A percentile compares a stretch with the other conserved stretches of the same genome.
Conservation (phyloP, 2,113 vertebrate genomes). For the Notothenia rossii region DNA sequence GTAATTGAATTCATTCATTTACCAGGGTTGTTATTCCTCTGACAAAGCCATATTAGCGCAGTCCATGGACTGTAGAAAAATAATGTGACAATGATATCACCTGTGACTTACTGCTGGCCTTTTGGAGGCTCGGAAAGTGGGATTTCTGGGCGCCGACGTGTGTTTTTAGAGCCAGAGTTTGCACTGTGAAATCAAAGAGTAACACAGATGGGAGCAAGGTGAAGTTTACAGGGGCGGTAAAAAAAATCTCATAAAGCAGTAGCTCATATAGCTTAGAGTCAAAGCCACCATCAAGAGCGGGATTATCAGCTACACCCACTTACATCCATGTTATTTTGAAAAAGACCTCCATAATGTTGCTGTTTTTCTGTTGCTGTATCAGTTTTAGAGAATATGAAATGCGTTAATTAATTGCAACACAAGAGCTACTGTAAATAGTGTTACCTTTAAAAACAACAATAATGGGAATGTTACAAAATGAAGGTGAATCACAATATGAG, state of each 20-base stretch:
- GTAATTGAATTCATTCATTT: constrained; percentile 70
- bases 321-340: constrained; percentile 30
- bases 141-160: constrained; percentile 51
- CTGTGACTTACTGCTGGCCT: constrained; percentile 59
- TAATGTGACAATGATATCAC: constrained; percentile 69
- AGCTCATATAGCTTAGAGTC: constrained; percentile 51
- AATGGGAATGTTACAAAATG: constrained; percentile 5
- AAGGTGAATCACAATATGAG: constrained; percentile 39
- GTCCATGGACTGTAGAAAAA: constrained; percentile 46
- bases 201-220: constrained; percentile 58
- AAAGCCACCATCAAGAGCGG: constrained; percentile 47
- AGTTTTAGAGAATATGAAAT: constrained; percentile 9
- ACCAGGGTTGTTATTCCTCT: constrained; percentile 54
- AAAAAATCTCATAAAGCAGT: constrained; percentile 56
- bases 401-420: constrained; percentile 16
- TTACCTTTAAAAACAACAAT: constrained; percentile 7
- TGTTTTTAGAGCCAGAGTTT: constrained; percentile 60
- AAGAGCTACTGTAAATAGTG: constrained; percentile 22
- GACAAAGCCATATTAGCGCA: constrained; percentile 63
- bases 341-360: constrained; percentile 38
- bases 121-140: constrained; percentile 55
- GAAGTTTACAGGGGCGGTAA: constrained; percentile 41
- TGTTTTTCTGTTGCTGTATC: not conserved
- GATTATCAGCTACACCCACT: constrained; percentile 61
- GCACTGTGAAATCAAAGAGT: constrained; percentile 61